Evolutionary conservation across 2,797 vertebrate genomes (phyloP), one percentile per base, ranked within the genome.

Genomic region (Micrastur ruficollis): DNA sequence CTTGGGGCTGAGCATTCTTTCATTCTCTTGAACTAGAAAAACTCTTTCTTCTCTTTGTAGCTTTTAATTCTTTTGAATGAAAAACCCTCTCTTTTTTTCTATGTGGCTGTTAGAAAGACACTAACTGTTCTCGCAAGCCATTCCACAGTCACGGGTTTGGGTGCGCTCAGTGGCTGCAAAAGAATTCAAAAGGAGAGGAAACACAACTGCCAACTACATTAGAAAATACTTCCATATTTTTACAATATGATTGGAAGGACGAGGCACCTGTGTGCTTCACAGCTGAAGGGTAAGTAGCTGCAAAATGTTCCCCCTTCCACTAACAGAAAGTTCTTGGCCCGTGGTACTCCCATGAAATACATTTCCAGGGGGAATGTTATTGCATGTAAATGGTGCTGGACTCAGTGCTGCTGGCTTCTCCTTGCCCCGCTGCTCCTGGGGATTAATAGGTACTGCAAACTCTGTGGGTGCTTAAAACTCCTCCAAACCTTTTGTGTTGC

Each of bases 211-310:
- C 1, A 34, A 26, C 5, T 9, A 20, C 12, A 17, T 49, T 32
- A 89, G 88, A 76, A 92, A 92, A 74, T 31, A 42, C 25, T 56
- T 80, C 73, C 14, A 20, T 59, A 26, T 84, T 94, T 86, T 50
- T 63, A 25, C 42, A 20, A 29, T 13, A 25, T 4, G 0, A 34
- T 26, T 81, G 62, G 71, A 93, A 96, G 76, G 62, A 73, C 2
- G 0, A 46, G 63, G 58, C 0, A 0, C 11, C 31, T 90, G 67
- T 31, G 7, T 1, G 18, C 55, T 81, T 65, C 62, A 16, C 17
- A 27, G 36, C 80, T 89, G 88, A 94, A 73, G 26, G 81, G 93
- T 96, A 42, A 95, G 88, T 81, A 61, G 8, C 44, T 70, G 70
- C 62, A 66, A 70, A 82, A 52, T 29, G 3, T 85, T 92, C 49